These are phyloP conservation scores for Lycaon pictus DNA, from an alignment of 2,113 vertebrate species.

Conservation along the genomic window DNA sequence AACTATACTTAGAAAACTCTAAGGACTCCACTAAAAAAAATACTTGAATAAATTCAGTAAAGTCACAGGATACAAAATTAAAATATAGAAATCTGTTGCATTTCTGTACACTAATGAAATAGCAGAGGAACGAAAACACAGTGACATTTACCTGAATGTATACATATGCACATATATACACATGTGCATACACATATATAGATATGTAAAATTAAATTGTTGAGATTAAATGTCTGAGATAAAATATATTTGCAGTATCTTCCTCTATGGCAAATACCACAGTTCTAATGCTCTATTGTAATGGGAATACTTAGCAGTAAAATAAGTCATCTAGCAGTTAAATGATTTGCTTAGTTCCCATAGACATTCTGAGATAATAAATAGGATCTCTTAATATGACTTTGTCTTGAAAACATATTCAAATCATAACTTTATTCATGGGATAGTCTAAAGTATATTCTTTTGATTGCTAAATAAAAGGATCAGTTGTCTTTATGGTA, in stretches of 20 bases:
- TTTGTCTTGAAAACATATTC: background rate
- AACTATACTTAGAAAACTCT: background rate
- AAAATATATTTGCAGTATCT: background rate
- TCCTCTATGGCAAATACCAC: background rate
- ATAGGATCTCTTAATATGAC: background rate
- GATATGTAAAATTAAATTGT: background rate
- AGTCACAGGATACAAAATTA: background rate
- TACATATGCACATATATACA: background rate
- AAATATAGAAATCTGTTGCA: background rate
- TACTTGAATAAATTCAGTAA: background rate
- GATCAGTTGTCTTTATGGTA: background rate
- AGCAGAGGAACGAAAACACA: background rate
- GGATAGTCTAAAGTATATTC: background rate
- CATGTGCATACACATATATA: background rate
- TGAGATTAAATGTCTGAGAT: background rate
- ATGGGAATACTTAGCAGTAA: background rate
- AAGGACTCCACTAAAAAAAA: background rate
- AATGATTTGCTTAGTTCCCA: background rate
- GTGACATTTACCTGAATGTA: background rate
- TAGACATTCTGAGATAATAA: background rate
- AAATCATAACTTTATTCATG: background rate
- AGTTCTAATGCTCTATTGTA: background rate
- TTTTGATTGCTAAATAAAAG: conserved; percentile 23
- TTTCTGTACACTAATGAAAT: background rate
- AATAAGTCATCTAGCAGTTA: background rate